Evolutionary conservation across 1,140 invertebrate genomes (phyloP), one percentile per base, ranked within the genome.

Genomic region (Mercenaria mercenaria): DNA sequence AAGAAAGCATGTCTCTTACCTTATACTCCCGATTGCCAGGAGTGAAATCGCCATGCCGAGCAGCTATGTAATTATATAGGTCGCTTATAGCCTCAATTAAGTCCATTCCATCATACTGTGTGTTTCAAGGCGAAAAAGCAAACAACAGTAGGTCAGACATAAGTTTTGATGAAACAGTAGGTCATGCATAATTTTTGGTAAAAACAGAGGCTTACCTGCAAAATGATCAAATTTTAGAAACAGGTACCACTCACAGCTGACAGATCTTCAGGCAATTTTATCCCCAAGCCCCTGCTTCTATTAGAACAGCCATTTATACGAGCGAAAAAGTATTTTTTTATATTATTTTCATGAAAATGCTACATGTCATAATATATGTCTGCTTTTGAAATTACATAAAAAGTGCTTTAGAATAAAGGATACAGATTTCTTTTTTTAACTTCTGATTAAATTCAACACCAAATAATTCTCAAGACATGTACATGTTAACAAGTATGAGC

Each of bases 11-110:
- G 47, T 52, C 23, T 43, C 89, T 90, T 90, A 83, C 89, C 89
- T 90, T 90, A 20, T 59, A 72, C 59, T 86, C 80, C 47, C 76
- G 74, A 72, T 90, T 76, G 41, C 47, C 82, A 29, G 79, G 80
- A 64, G 76, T 88, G 89, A 91, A 93, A 59, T 94, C 91, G 72
- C 89, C 90, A 81, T 94, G 91, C 34, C 94, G 93, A 59, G 94
- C 94, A 29, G 94, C 93, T 34, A 94, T 95, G 89, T 91, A 93
- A 83, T 90, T 93, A 89, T 95, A 94, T 43, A 95, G 92, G 74
- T 94, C 93, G 50, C 92, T 91, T 69, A 95, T 93, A 79, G 94
- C 94, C 83, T 93, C 93, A 67, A 92, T 90, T 52, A 95, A 72
- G 86, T 95, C 92, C 64, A 94, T 50, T 74, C 72, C 88, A 43